phyloP scores from a whole-genome alignment of 2,113 vertebrate genomes.

The Lagopus muta region DNA sequence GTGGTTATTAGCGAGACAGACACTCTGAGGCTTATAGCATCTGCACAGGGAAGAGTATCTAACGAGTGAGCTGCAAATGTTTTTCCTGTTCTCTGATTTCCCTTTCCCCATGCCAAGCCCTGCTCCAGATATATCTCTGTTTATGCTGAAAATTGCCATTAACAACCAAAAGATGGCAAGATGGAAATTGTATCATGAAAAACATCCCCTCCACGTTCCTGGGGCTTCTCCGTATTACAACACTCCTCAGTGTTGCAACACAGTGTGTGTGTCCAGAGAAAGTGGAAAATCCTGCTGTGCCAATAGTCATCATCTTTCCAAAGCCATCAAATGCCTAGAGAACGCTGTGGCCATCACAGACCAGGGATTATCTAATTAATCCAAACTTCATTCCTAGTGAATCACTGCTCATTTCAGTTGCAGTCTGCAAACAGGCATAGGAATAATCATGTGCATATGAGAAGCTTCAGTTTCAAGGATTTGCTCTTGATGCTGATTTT shows the following conservation, averaged over 20 bases:
- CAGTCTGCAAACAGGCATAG: not conserved
- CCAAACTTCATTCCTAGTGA: not conserved
- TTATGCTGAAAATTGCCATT: not conserved
- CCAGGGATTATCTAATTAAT: not conserved
- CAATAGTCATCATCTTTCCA: not conserved
- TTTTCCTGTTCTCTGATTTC: not conserved
- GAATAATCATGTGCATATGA: not conserved
- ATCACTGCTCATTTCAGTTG: not conserved
- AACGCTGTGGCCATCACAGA: not conserved
- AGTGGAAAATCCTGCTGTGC: constrained; percentile 32
- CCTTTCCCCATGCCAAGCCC: not conserved
- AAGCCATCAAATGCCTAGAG: not conserved
- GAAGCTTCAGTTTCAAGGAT: not conserved
- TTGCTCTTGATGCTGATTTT: not conserved
- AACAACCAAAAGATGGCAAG: not conserved
- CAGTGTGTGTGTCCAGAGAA: not conserved
- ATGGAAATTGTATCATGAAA: not conserved
- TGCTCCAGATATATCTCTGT: not conserved
- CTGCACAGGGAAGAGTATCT: not conserved
- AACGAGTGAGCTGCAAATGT: not conserved
- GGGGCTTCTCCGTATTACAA: not conserved
- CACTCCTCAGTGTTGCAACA: not conserved
- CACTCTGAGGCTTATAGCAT: not conserved
- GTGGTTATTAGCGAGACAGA: constrained; percentile 55
- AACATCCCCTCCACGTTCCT: constrained; percentile 7